Percentiles rank a stretch among this genome's conserved stretches.
phyloP scores from a whole-genome alignment of 2,797 vertebrate species.

The Cynopterus sphinx region DNA sequence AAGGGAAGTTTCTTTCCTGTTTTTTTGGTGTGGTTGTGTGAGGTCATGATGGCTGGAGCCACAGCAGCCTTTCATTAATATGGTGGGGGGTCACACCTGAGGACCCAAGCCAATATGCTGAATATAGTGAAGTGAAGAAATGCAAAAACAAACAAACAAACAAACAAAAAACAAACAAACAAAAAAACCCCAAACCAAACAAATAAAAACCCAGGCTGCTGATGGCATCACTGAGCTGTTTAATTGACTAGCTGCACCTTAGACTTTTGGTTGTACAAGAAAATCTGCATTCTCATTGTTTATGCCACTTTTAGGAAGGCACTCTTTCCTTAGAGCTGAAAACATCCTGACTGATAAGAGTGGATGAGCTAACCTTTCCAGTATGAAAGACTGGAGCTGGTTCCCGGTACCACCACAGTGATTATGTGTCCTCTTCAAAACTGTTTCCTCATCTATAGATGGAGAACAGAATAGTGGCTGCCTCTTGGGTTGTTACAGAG shows the following conservation, averaged over 20 bases:
- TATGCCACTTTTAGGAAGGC: not conserved
- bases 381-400: not conserved
- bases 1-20: not conserved
- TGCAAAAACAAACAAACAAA: not conserved
- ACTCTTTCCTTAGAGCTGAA: not conserved
- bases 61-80: not conserved
- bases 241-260: not conserved
- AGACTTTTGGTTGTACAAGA: not conserved
- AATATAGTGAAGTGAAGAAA: not conserved
- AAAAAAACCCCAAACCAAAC: no score
- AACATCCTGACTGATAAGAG: not conserved
- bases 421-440: not conserved
- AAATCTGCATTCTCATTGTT: not conserved
- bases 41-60: not conserved
- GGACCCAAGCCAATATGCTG: not conserved
- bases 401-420: not conserved
- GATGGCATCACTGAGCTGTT: not conserved
- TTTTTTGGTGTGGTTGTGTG: not conserved
- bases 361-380: not conserved
- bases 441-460: not conserved
- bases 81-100: not conserved
- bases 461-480: not conserved
- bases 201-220: not conserved
- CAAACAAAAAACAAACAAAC: not conserved
- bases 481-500: not conserved